Percentiles rank a stretch among this genome's conserved stretches.
These are phyloP conservation scores for Casuarius casuarius DNA, from an alignment of 2,113 vertebrate genomes.

Conservation along the genomic window DNA sequence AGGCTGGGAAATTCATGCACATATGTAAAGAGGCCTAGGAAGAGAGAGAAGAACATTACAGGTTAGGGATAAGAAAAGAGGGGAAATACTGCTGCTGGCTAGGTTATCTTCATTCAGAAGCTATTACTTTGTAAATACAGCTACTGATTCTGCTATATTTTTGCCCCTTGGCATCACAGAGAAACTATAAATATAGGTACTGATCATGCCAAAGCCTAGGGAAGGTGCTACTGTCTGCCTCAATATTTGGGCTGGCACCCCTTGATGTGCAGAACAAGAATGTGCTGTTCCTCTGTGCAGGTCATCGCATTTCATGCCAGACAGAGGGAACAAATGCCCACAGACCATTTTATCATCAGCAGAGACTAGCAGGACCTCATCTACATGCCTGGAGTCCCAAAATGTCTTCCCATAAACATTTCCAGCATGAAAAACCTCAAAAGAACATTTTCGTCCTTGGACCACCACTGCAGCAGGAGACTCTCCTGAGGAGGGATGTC, in stretches of 20 bases:
- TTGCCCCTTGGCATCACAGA: not conserved
- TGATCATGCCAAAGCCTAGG: not conserved
- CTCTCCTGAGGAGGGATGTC: not conserved
- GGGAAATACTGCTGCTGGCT: not conserved
- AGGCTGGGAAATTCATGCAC: not conserved
- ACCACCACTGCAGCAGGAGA: not conserved
- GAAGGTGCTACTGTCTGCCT: conserved; percentile 14
- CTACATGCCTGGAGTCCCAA: not conserved
- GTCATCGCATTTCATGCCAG: not conserved
- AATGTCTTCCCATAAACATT: conserved; percentile 1
- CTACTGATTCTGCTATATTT: not conserved
- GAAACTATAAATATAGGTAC: not conserved
- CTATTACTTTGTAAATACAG: conserved; percentile 8
- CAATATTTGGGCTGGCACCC: not conserved
- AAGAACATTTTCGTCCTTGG: conserved; percentile 6
- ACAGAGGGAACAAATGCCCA: conserved; percentile 12
- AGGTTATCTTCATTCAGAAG: not conserved
- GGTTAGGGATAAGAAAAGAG: not conserved
- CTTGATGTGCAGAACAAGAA: not conserved
- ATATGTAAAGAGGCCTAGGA: not conserved
- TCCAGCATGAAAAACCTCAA: conserved; percentile 4
- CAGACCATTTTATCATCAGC: conserved; percentile 14
- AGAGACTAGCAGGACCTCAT: conserved; percentile 13
- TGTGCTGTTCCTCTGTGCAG: conserved; percentile 5
- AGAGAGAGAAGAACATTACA: not conserved